A percentile compares a stretch with the other conserved stretches of the same genome.
Evolutionary conservation across 2,888 invertebrate species (phyloP).

Genomic region (Scrobipalpa atriplicella): DNA sequence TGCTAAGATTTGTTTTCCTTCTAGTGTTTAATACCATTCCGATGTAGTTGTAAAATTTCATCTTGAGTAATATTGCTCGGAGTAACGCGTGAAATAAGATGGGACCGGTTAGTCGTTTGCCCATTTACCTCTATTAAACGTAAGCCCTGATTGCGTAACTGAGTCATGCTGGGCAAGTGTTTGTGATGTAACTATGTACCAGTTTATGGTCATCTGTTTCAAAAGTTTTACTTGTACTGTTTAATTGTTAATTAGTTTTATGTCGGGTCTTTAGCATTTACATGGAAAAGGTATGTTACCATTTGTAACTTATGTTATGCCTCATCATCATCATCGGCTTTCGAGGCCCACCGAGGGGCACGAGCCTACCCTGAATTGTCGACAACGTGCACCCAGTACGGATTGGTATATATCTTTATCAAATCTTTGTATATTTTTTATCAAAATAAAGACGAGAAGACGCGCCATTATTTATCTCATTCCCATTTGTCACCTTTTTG

Average conservation of each 20-base stretch:
- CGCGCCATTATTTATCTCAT: not conserved
- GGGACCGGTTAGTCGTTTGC: constrained; percentile 31
- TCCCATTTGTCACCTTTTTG: not conserved
- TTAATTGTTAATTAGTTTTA: not conserved
- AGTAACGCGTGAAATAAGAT: constrained; percentile 29
- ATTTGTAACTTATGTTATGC: too few relatives aligned
- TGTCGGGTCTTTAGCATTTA: not conserved
- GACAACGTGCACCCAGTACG: too few relatives aligned
- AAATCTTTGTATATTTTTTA: not conserved
- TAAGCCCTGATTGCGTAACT: constrained; percentile 30
- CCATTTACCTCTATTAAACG: constrained; percentile 30
- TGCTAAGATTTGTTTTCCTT: not conserved
- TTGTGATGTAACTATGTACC: constrained; percentile 26
- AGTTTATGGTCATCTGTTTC: constrained; percentile 25
- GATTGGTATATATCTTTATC: too few relatives aligned
- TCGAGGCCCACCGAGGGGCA: too few relatives aligned
- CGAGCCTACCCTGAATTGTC: too few relatives aligned
- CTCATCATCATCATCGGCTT: too few relatives aligned
- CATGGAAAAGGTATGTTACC: too few relatives aligned
- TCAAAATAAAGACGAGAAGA: not conserved
- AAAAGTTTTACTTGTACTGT: constrained; percentile 7
- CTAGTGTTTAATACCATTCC: constrained; percentile 13
- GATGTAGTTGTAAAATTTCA: constrained; percentile 11
- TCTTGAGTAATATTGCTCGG: constrained; percentile 27
- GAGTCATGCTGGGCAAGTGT: constrained; percentile 30